Conservation (phyloP, 2,113 vertebrate genomes). For the Mesitornis unicolor region DNA sequence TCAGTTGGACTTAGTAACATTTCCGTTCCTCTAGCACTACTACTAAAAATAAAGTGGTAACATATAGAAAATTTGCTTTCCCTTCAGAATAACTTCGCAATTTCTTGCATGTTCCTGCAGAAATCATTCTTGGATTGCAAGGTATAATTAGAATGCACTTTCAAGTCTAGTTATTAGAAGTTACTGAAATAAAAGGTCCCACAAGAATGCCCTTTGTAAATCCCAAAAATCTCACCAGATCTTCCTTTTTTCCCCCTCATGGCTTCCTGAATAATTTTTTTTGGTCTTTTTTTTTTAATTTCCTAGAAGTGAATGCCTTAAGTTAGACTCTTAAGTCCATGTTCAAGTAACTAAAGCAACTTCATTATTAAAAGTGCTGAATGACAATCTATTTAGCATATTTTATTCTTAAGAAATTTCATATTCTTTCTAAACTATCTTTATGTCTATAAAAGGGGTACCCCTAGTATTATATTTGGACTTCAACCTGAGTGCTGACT, state of each 20-base stretch:
- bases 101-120: neutral
- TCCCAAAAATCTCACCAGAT: neutral
- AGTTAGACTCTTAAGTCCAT: neutral
- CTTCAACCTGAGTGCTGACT: neutral
- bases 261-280: neutral
- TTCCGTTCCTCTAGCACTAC: neutral
- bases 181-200: neutral
- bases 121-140: neutral
- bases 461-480: neutral
- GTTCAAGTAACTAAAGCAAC: neutral
- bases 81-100: neutral
- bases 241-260: neutral
- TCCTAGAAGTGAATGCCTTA: neutral
- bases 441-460: fast-evolving
- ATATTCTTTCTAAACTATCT: neutral
- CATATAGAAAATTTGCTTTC: neutral
- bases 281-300: neutral
- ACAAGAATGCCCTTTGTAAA: neutral
- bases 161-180: neutral
- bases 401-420: neutral
- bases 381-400: neutral
- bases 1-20: neutral
- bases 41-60: neutral
- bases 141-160: neutral
- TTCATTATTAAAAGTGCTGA: neutral